Percentiles rank a stretch among this genome's conserved stretches.
Conservation (phyloP, 2,113 vertebrate genomes). For the Sinocyclocheilus rhinocerous region DNA sequence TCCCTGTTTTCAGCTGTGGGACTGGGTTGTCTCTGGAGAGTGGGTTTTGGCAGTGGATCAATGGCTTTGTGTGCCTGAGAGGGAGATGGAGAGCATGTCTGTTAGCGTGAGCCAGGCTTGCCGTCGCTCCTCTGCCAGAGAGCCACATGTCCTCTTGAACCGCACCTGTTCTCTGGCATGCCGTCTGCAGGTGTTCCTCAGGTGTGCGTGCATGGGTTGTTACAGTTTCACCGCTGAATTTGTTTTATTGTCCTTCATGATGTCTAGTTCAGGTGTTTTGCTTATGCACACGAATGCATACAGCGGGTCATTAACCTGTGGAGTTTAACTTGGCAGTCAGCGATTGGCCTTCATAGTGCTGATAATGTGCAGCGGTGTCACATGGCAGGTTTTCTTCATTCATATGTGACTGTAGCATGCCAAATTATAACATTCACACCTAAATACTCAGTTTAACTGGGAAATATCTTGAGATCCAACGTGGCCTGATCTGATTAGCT, state of each 20-base stretch:
- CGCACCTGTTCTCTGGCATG: conserved; percentile 40
- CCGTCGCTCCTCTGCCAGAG: conserved; percentile 33
- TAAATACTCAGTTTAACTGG: background rate
- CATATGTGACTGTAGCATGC: background rate
- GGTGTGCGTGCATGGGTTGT: background rate
- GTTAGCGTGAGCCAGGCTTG: conserved; percentile 27
- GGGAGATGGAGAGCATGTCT: background rate
- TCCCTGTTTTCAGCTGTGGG: conserved; percentile 38
- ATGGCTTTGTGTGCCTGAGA: conserved; percentile 29
- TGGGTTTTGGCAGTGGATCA: conserved; percentile 47
- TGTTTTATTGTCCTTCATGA: background rate
- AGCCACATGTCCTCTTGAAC: conserved; percentile 39
- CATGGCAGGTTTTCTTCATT: background rate
- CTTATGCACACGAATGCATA: background rate
- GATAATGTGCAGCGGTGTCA: background rate
- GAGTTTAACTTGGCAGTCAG: conserved; percentile 24
- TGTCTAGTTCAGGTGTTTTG: background rate
- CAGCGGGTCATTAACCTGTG: background rate
- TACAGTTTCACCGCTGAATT: background rate
- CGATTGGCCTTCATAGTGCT: background rate
- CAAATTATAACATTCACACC: background rate
- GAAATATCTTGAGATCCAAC: background rate
- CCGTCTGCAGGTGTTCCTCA: conserved; percentile 27
- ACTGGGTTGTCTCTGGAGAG: conserved; percentile 43
- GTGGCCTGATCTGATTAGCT: background rate